Base-by-base conservation (phyloP, 2,797 vertebrate species). In the Microcaecilia unicolor region DNA sequence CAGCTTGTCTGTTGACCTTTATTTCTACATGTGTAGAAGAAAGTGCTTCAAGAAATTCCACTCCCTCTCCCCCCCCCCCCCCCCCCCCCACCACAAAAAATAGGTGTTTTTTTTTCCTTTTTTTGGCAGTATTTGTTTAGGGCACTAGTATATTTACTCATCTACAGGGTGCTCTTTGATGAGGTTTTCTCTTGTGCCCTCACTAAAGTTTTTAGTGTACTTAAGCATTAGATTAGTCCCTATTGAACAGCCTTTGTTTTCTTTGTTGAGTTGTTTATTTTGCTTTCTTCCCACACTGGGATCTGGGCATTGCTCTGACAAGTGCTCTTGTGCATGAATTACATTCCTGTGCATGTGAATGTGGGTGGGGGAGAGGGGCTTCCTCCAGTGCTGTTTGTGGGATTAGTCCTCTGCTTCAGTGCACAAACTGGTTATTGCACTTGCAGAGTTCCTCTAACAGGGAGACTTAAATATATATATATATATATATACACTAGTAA, bases 231-330 rank as follows among this genome's bases (percentile, higher is more conserved):
- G 67, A 66, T 76, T 71, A 67, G 65, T 63, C 69, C 56, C 70
- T 61, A 46, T 76, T 76, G 31, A 43, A 42, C 44, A 0, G 28
- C 56, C 70, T 81, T 83, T 81, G 70, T 81, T 77, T 74, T 76
- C 76, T 81, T 81, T 81, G 75, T 81, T 59, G 67, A 69, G 64
- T 73, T 81, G 76, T 85, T 81, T 81, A 70, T 79, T 77, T 81
- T 76, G 60, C 72, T 78, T 74, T 72, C 78, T 83, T 83, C 83
- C 76, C 72, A 74, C 55, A 21, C 61, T 58, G 53, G 67, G 70
- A 78, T 64, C 52, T 63, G 64, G 59, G 70, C 70, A 60, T 69
- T 32, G 3, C 60, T 72, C 64, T 70, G 64, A 78, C 64, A 65
- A 61, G 49, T 72, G 55, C 67, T 80, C 76, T 80, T 83, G 75